Evolutionary conservation across 1,140 invertebrate genomes (phyloP).

Genomic region (Oscheius sp.): DNA sequence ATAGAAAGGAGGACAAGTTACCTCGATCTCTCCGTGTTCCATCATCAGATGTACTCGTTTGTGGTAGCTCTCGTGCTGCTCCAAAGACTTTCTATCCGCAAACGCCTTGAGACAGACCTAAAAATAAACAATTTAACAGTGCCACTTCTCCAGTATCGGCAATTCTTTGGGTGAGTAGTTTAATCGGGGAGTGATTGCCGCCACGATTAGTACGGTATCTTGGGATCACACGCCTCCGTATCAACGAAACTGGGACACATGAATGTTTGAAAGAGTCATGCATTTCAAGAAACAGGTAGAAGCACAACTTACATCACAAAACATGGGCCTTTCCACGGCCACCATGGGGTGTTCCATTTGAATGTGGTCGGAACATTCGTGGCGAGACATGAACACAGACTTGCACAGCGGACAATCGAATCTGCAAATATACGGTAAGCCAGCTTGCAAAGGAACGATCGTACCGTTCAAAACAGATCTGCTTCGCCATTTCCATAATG

Average conservation of each 20-base stretch:
- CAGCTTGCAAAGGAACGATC: background rate
- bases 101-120: constrained; percentile 54
- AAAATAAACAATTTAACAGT: background rate
- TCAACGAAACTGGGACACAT: too few relatives aligned
- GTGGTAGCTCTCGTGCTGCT: constrained; percentile 58
- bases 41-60: constrained; percentile 47
- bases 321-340: constrained; percentile 50
- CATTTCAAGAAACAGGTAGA: too few relatives aligned
- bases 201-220: too few relatives aligned
- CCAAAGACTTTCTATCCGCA: constrained; percentile 50
- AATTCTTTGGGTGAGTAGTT: too few relatives aligned
- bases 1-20: constrained; percentile 11
- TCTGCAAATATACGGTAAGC: constrained; percentile 6
- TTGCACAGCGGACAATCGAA: constrained; percentile 60
- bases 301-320: constrained; percentile 51
- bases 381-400: constrained; percentile 47
- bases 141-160: too few relatives aligned
- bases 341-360: constrained; percentile 48
- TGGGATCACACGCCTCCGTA: too few relatives aligned
- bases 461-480: constrained; percentile 52
- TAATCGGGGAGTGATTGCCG: too few relatives aligned
- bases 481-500: constrained; percentile 49
- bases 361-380: constrained; percentile 55
- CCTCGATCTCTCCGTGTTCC: constrained; percentile 29
- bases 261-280: too few relatives aligned